phyloP scores from a whole-genome alignment of 2,113 vertebrate species.

The Amblyopsis rosae region DNA sequence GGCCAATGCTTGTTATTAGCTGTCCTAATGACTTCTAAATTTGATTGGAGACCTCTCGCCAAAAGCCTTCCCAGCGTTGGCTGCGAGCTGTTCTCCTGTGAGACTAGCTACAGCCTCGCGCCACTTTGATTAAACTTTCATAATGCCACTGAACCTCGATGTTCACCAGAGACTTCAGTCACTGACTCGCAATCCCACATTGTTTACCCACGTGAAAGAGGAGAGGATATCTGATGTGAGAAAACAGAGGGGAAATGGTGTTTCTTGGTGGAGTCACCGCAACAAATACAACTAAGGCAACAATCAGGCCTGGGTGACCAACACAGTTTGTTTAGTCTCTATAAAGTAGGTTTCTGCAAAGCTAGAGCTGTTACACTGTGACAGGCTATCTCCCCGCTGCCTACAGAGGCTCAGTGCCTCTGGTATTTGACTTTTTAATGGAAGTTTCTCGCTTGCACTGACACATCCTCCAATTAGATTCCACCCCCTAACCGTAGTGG shows the following conservation, averaged over 20 bases:
- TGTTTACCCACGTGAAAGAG: conserved; percentile 70
- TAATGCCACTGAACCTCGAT: conserved; percentile 59
- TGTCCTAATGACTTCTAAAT: conserved; percentile 75
- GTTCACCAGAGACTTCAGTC: conserved; percentile 55
- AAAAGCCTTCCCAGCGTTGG: conserved; percentile 55
- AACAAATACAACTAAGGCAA: conserved; percentile 51
- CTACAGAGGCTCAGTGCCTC: conserved; percentile 22
- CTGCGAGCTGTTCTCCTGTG: conserved; percentile 51
- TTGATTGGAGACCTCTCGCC: conserved; percentile 70
- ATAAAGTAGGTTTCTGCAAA: conserved; percentile 49
- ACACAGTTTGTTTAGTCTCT: conserved; percentile 57
- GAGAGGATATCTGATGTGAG: conserved; percentile 70
- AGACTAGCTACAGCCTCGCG: conserved; percentile 60
- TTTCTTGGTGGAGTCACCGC: conserved; percentile 51
- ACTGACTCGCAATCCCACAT: conserved; percentile 53
- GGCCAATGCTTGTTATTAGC: conserved; percentile 69
- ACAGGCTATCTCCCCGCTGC: conserved; percentile 41
- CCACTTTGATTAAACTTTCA: conserved; percentile 75
- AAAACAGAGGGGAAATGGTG: conserved; percentile 46
- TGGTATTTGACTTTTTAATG: conserved; percentile 48
- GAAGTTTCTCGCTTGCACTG: conserved; percentile 26
- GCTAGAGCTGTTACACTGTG: conserved; percentile 41
- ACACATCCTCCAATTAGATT: conserved; percentile 14
- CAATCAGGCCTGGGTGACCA: conserved; percentile 52
- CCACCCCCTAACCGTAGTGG: not conserved